phyloP scores from a whole-genome alignment of 1,140 invertebrate genomes.

The Brachionus plicatilis region DNA sequence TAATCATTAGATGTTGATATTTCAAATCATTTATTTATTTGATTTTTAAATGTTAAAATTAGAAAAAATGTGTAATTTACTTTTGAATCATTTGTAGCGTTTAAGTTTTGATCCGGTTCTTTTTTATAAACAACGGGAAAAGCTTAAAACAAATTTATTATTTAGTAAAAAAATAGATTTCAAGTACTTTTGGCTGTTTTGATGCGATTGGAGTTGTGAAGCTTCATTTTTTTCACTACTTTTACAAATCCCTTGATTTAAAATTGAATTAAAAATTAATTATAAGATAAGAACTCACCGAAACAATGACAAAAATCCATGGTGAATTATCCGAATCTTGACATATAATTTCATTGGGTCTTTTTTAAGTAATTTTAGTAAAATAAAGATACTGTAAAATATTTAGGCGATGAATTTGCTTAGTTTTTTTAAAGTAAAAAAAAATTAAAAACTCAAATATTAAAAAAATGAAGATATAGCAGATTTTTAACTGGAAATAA shows the following conservation, averaged over 20 bases:
- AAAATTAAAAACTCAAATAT: no score
- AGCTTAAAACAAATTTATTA: not conserved
- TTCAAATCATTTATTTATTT: no score
- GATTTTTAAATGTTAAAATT: no score
- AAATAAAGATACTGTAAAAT: no score
- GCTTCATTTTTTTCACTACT: conserved; percentile 21
- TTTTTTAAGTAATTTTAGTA: not conserved
- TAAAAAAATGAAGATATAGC: no score
- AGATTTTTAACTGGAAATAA: no score
- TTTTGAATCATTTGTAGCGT: not conserved
- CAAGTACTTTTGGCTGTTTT: not conserved
- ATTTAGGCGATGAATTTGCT: no score
- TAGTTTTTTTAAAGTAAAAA: no score
- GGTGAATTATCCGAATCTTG: conserved; percentile 15
- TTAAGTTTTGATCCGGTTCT: not conserved
- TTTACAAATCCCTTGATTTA: not conserved
- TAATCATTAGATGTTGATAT: no score
- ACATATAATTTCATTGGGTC: not conserved
- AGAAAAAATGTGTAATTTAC: not conserved
- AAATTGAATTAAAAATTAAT: not conserved
- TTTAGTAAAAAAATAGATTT: not conserved
- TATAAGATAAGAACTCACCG: not conserved
- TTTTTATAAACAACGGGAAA: not conserved
- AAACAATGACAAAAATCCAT: conserved; percentile 11
- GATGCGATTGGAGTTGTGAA: not conserved